Conservation (phyloP, 2,888 invertebrate species). For the Notocelia uddmanniana region DNA sequence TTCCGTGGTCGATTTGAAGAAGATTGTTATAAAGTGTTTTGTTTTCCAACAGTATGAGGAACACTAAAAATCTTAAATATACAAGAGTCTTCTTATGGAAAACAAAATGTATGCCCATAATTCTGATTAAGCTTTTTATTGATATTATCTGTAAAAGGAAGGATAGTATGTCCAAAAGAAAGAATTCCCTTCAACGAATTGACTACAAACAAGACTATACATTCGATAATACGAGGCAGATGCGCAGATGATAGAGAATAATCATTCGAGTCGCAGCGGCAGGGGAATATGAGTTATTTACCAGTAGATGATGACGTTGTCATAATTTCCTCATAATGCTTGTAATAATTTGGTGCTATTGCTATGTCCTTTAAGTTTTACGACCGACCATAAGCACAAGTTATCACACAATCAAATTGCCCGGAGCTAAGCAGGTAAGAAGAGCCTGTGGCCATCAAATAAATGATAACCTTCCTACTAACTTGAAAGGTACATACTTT, state of each 20-base stretch:
- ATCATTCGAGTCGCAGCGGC: not conserved
- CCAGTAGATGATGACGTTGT: not conserved
- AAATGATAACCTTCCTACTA: constrained; percentile 17
- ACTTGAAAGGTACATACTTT: constrained; percentile 8
- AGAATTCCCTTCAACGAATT: no score
- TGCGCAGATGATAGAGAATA: not conserved
- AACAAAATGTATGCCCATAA: no score
- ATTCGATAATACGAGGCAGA: no score
- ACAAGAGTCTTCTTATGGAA: no score
- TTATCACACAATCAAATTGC: constrained; percentile 32
- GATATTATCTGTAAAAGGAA: no score
- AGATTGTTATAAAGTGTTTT: no score
- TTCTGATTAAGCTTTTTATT: no score
- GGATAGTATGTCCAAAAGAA: no score
- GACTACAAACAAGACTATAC: no score
- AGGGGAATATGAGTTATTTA: not conserved
- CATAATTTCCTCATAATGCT: not conserved
- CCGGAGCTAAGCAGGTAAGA: constrained; percentile 15
- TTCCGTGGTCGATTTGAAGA: no score
- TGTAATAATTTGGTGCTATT: not conserved
- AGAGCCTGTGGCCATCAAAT: constrained; percentile 13
- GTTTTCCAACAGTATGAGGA: no score
- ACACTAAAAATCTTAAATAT: no score
- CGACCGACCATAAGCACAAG: constrained; percentile 1
- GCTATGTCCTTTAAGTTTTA: constrained; percentile 12